Conservation (phyloP, 92 coral and sea anemone genomes). For the Phenganax subtilis region DNA sequence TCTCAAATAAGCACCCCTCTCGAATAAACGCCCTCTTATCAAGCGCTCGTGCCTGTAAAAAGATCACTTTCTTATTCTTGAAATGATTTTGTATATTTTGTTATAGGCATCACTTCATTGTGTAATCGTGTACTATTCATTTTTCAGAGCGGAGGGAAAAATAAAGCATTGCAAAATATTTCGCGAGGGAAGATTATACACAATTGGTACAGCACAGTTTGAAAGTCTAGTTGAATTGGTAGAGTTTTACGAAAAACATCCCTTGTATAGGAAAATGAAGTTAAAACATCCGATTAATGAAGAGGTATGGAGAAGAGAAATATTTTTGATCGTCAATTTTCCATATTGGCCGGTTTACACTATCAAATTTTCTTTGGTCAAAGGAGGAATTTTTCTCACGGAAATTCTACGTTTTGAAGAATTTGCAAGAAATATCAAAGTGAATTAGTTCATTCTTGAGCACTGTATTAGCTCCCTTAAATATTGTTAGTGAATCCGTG, state of each 20-base stretch:
- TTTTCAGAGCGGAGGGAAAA: slow-evolving; percentile 94
- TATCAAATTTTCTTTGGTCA: too few species aligned
- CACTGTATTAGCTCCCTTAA: too few species aligned
- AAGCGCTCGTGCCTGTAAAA: neutral
- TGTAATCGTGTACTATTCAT: neutral
- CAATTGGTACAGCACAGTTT: slow-evolving; percentile 98
- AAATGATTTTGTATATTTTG: neutral
- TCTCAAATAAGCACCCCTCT: too few species aligned
- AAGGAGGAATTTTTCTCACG: too few species aligned
- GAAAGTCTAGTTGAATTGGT: slow-evolving; percentile 95
- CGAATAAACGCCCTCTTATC: too few species aligned
- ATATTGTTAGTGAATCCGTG: too few species aligned
- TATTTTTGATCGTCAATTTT: neutral
- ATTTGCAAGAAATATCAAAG: too few species aligned
- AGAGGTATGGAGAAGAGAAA: slow-evolving; percentile 50
- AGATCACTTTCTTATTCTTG: neutral
- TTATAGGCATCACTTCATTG: too few species aligned
- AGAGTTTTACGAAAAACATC: slow-evolving; percentile 84
- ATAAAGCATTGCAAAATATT: slow-evolving; percentile 92
- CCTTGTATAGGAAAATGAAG: slow-evolving; percentile 97
- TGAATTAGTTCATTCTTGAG: too few species aligned
- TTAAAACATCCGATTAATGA: slow-evolving; percentile 87
- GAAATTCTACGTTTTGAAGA: too few species aligned
- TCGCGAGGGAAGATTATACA: slow-evolving; percentile 87
- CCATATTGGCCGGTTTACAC: too few species aligned